A percentile compares a stretch with the other conserved stretches of the same genome.
These are phyloP conservation scores for Mystacornis crossleyi DNA, from an alignment of 2,113 vertebrate genomes.

Conservation along the genomic window DNA sequence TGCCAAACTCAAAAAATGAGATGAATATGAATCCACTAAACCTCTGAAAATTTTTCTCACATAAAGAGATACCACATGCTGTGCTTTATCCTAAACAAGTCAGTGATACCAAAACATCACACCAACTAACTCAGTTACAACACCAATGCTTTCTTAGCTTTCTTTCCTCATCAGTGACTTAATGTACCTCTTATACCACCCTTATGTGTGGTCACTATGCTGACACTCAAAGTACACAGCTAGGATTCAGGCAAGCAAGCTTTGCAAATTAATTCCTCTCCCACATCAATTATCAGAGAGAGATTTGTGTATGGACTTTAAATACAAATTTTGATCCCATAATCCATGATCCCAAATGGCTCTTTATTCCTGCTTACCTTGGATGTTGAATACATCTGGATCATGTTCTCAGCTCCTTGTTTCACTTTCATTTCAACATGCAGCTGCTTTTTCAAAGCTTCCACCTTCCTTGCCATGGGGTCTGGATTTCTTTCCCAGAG, in stretches of 20 bases:
- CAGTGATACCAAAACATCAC: background rate
- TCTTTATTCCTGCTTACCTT: constrained; percentile 79
- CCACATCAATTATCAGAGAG: background rate
- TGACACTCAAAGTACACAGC: background rate
- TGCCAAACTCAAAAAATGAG: background rate
- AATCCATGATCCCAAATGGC: background rate
- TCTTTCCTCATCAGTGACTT: background rate
- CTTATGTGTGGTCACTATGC: background rate
- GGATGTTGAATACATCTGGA: constrained; percentile 85
- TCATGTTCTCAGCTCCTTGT: constrained; percentile 95
- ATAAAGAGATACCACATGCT: background rate
- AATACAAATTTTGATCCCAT: background rate
- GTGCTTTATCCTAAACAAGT: background rate
- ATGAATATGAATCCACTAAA: background rate
- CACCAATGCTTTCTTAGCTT: background rate
- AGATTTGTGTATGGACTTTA: background rate
- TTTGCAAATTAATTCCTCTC: background rate
- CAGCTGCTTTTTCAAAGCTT: constrained; percentile 89
- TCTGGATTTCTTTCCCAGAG: constrained; percentile 78
- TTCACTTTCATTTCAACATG: constrained; percentile 95
- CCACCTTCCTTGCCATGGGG: constrained; percentile 75
- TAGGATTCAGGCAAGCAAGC: background rate
- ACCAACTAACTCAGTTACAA: background rate
- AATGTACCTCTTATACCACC: background rate
- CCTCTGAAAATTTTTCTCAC: background rate